These are phyloP conservation scores for Xestobium rufovillosum DNA, from an alignment of 2,888 invertebrate species.

Conservation along the genomic window DNA sequence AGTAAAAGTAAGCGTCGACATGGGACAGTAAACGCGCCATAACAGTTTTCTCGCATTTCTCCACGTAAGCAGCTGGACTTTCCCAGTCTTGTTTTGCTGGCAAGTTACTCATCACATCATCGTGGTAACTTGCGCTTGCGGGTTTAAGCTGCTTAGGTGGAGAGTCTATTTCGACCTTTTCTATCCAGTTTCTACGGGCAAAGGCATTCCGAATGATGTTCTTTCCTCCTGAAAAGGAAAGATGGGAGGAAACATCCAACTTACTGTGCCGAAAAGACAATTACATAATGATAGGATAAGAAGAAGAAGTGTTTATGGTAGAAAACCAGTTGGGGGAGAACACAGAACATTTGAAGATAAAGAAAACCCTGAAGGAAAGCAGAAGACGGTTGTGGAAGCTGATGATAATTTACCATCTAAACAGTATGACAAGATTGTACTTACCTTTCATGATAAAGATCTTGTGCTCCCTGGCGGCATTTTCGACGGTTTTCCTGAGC, in stretches of 20 bases:
- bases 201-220: conserved; percentile 63
- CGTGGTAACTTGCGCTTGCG: conserved; percentile 19
- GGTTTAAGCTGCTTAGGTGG: not conserved
- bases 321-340: too few relatives aligned
- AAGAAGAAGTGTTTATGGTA: too few relatives aligned
- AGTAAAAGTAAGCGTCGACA: conserved; percentile 77
- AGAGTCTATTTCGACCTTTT: conserved; percentile 48
- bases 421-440: too few relatives aligned
- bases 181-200: conserved; percentile 65
- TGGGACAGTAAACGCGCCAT: conserved; percentile 72
- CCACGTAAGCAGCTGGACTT: conserved; percentile 42
- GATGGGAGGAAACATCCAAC: conserved; percentile 7
- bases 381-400: too few relatives aligned
- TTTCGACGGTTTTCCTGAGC: conserved; percentile 56
- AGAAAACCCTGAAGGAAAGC: too few relatives aligned
- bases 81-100: conserved; percentile 41
- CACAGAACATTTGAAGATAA: too few relatives aligned
- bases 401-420: too few relatives aligned
- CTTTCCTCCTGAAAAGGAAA: conserved; percentile 53
- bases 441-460: conserved; percentile 56
- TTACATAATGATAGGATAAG: conserved; percentile 5
- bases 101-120: conserved; percentile 39
- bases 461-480: conserved; percentile 56
- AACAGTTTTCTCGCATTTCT: conserved; percentile 61
- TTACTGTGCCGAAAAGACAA: conserved; percentile 18